Base-by-base conservation (phyloP, 2,113 vertebrate species). In the Hippocampus mohnikei region DNA sequence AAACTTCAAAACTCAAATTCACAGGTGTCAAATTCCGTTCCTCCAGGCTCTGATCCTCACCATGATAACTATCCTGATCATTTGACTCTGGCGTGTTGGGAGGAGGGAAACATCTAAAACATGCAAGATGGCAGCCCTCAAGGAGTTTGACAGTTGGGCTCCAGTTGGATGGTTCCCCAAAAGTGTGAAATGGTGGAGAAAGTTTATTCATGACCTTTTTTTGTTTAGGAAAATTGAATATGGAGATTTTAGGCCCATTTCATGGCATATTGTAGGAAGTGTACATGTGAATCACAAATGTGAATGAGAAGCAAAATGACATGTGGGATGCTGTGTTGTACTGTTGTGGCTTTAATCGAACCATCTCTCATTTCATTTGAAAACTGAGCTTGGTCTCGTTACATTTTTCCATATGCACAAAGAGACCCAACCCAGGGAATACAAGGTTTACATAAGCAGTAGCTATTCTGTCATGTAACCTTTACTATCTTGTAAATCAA, bases 351-450 rank as follows among this genome's bases (percentile, higher is more conserved):
- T 9, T 21, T 21, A 21, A n/a, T 10, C 33, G 40, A 62, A 62
- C 60, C 29, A 41, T 41, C 29, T n/a, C 8, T 55, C 21, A 23
- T 37, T 59, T 40, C 12, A 58, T 58, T 27, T 27, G 23, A 56
- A 8, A 56, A 25, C 23, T 55, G 20, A 5, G 8, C 1, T 41
- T 46, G 21, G 53, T 58, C 37, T 78, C 72, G 70, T 77, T 69
- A 61, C 40, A 66, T 37, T 3, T 44, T n/a, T 42, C 21, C 53
- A 44, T 9, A 7, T 8, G 46, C 41, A 76, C 67, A 82, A 75
- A 62, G 62, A 33, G 33, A n/a, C 27, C 29, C 74, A 71, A 78
- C 74, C 68, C 66, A 25, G 60, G 70, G 13, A 83, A 82, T 74
- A 33, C 13, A 69, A 9, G 65, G 70, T 72, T 81, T 74, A 77